Evolutionary conservation across 2,113 vertebrate species (phyloP), one percentile per base, ranked within the genome.

Genomic region (Leucoraja erinaceus): DNA sequence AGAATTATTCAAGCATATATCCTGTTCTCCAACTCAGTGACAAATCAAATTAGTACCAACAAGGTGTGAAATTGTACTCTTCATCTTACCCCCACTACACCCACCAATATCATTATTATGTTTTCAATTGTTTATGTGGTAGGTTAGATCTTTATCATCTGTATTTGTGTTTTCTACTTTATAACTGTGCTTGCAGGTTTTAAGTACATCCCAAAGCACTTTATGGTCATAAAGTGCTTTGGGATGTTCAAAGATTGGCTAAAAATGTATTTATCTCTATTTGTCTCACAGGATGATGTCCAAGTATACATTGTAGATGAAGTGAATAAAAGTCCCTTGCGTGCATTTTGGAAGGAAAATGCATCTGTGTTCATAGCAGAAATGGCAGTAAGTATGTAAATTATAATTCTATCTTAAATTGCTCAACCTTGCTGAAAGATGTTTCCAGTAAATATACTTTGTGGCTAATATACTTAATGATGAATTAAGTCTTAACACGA

Each of bases 281-380:
- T 72, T 93, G 93, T 93, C 94, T 93, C 31, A 14, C 93, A 97
- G 97, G 72, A 84, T 90, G 96, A 97, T 5, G 91, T 98, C 11
- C 97, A 97, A 93, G 95, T 98, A 8, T 95, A 94, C 31, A 94
- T 97, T 93, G 93, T 96, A 25, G 63, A 0, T 90, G 94, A 94
- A 68, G 95, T 93, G 70, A 94, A 95, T 31, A 94, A 93, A 94
- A 95, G 94, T 92, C 94, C 96, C 25, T 68, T 97, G 78, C 96
- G 96, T 72, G 95, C 93, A 54, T 95, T 98, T 91, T 96, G 96
- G 94, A 95, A 93, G 93, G 96, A 94, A 93, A 96, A 93, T 93
- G 95, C 93, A 4, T 4, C 68, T 12, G 3, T 97, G 6, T 97
- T 97, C 93, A 92, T 99, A 93, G 93, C 97, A 94, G 97, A 98